Conservation (phyloP, 2,113 vertebrate species). For the Anoura caudifer region DNA sequence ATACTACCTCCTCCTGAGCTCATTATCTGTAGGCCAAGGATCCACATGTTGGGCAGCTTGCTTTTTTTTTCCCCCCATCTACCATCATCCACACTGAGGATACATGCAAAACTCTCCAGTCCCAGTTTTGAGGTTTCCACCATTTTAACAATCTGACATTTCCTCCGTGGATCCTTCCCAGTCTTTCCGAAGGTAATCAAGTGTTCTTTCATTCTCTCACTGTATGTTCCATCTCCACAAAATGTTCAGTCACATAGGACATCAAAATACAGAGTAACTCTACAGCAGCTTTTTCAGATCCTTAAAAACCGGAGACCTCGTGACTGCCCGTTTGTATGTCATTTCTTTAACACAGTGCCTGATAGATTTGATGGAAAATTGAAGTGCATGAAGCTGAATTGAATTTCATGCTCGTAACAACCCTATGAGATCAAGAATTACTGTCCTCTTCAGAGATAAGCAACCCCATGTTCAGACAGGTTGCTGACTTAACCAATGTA, state of each 20-base stretch:
- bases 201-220: not conserved
- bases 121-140: not conserved
- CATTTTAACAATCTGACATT: not conserved
- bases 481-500: not conserved
- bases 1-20: not conserved
- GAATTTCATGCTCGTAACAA: not conserved
- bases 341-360: not conserved
- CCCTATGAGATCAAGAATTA: not conserved
- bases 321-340: not conserved
- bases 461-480: not conserved
- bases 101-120: not conserved
- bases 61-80: not conserved
- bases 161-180: not conserved
- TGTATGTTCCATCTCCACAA: not conserved
- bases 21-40: not conserved
- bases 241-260: not conserved
- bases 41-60: not conserved
- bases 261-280: not conserved
- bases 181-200: not conserved
- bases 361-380: not conserved
- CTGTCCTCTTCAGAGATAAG: not conserved
- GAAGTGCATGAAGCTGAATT: not conserved
- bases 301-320: not conserved
- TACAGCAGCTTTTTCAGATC: not conserved
- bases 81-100: not conserved